phyloP scores from a whole-genome alignment of 2,797 vertebrate genomes.

The Brachyrhaphis roseni region DNA sequence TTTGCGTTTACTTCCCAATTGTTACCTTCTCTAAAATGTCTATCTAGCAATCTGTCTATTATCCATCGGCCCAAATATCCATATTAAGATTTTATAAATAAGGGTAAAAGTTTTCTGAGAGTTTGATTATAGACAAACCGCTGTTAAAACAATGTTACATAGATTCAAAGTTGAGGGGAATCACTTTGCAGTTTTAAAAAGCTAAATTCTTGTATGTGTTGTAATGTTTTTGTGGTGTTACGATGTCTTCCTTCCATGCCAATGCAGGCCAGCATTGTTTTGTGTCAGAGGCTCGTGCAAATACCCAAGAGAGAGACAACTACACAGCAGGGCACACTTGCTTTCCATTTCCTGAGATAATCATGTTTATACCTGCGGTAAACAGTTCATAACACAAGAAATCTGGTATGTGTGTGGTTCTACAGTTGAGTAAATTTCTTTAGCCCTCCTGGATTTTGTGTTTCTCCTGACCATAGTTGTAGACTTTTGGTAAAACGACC shows the following conservation, averaged over 20 bases:
- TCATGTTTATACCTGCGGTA: slow-evolving; percentile 36
- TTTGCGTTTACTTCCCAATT: neutral
- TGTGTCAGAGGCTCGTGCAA: slow-evolving; percentile 32
- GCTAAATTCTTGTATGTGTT: neutral
- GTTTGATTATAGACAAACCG: neutral
- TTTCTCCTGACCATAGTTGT: neutral
- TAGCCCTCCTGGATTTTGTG: neutral
- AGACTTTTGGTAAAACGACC: neutral
- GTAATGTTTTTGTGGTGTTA: slow-evolving; percentile 3
- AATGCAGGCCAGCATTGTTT: slow-evolving; percentile 21
- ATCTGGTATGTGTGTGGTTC: neutral
- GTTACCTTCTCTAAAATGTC: neutral
- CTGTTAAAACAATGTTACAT: neutral
- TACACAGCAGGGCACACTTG: slow-evolving; percentile 19
- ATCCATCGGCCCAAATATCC: neutral
- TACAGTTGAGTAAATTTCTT: neutral
- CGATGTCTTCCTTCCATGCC: slow-evolving; percentile 7
- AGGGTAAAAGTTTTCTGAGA: neutral
- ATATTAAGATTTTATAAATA: neutral
- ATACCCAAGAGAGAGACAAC: slow-evolving; percentile 23
- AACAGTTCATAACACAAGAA: slow-evolving; percentile 14
- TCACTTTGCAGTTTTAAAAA: neutral
- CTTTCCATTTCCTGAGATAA: slow-evolving; percentile 36
- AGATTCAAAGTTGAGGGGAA: neutral
- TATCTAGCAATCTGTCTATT: neutral